Base-by-base conservation (phyloP, 92 coral and sea anemone genomes). In the Siderastrea siderea region DNA sequence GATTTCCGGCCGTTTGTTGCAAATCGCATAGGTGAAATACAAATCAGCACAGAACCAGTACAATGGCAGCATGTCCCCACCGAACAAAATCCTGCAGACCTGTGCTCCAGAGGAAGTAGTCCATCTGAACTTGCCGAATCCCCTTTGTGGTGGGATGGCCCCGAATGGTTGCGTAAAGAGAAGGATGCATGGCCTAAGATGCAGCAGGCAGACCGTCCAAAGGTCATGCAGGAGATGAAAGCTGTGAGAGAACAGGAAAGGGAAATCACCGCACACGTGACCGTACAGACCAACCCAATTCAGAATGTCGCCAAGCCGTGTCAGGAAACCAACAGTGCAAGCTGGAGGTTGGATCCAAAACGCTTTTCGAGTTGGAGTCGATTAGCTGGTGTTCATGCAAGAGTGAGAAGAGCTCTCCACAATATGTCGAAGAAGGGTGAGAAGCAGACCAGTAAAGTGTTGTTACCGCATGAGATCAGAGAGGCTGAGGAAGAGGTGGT, bases 1-100 rank as follows among this genome's bases (percentile, higher is more conserved):
- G 78, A 84, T 44, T 93, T 87, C 60, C 78, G 94, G 10, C 90
- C 94, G 47, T 93, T 93, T 84, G 96, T 93, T n/a, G 93, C 93
- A n/a, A 90, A 93, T 67, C 92, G 84, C 19, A 81, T 93, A 1
- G 93, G 96, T 0, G 90, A 93, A 61, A 88, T 88, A 74, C 94
- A 91, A 61, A 50, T 85, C 19, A 63, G 74, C 16, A 84, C 96
- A 2, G 89, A 91, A 14, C 94, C 94, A 11, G 48, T 71, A n/a
- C 94, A 81, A 60, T 90, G 93, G 90, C 94, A 90, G 81, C 88
- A 94, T 47, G 92, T 92, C 0, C 71, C 93, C 1, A 92, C 97
- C 64, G 83, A 92, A 1, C 57, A 85, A 47, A 94, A 86, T 52
- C 90, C 93, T 0, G 93, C 93, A 1, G 88, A 94, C 44, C 69